Conservation (phyloP, 2,888 invertebrate genomes). For the Polymixis lichenea region DNA sequence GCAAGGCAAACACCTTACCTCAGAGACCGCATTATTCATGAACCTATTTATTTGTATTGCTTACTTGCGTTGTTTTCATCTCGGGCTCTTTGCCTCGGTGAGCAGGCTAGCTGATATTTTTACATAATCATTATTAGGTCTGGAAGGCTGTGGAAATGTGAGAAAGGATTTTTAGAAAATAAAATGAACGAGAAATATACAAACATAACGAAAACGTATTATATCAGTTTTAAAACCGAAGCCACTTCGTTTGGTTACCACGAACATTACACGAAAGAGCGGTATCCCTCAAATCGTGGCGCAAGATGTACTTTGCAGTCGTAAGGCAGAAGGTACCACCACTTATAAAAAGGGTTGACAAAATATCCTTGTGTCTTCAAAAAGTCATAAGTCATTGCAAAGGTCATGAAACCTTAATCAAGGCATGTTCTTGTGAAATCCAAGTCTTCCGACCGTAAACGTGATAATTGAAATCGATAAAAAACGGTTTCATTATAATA, state of each 20-base stretch:
- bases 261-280: background rate
- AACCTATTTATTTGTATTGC: constrained; percentile 88
- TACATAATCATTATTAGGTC: constrained; percentile 51
- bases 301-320: background rate
- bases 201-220: constrained; percentile 3
- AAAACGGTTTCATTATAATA: constrained; percentile 51
- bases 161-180: constrained; percentile 11
- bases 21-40: constrained; percentile 86
- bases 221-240: background rate
- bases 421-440: constrained; percentile 16
- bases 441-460: constrained; percentile 31
- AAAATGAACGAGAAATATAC: background rate
- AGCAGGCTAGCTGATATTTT: constrained; percentile 50
- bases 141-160: constrained; percentile 15
- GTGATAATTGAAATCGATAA: constrained; percentile 52
- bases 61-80: constrained; percentile 80
- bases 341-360: background rate
- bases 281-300: background rate
- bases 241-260: background rate
- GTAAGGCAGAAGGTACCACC: background rate
- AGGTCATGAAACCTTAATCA: constrained; percentile 38
- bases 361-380: background rate
- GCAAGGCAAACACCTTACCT: constrained; percentile 77
- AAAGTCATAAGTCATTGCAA: constrained; percentile 10
- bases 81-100: constrained; percentile 60